Evolutionary conservation across 2,113 vertebrate species (phyloP), one percentile per base, ranked within the genome.

Genomic region (Eolophus roseicapilla): DNA sequence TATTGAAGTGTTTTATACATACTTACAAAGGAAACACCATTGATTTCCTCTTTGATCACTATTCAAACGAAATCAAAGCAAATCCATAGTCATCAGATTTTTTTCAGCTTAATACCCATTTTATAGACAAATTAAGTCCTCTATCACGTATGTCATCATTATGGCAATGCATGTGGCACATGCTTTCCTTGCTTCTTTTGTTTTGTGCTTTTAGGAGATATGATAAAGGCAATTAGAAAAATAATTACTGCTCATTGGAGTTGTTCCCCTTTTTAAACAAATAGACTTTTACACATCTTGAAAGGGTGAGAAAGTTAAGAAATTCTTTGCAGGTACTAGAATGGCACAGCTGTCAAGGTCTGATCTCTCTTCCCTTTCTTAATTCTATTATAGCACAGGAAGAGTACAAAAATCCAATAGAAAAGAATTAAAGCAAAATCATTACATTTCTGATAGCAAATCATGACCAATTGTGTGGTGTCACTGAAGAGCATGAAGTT

Each of bases 381-480:
- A 90, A 55, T 86, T 88, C 64, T 84, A 49, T n/a, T 65, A 35
- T 82, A 83, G 31, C 35, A 93, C 68, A 82, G 57, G 74, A 94
- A 86, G 57, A 70, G 43, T 44, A 79, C 49, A 84, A 84, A 90
- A 94, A 92, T 73, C 57, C 82, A 78, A 90, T 57, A 81, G 68
- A 37, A 84, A 90, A 75, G 29, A 95, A 93, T 90, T 91, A 94
- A 95, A 94, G 69, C 59, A 90, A 93, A 96, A 86, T 93, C 86
- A 27, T 90, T 94, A 82, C 52, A 88, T 82, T 86, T 88, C 80
- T 73, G 78, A 43, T 9, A 80, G 73, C 65, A 96, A 93, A 96
- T 96, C 80, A 88, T 17, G 71, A 73, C 62, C 86, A 75, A 33
- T 93, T 75, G 52, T 69, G 15, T 71, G 23, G 68, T 95, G 82